phyloP scores from a whole-genome alignment of 2,888 invertebrate species.

The Drosophila recens region DNA sequence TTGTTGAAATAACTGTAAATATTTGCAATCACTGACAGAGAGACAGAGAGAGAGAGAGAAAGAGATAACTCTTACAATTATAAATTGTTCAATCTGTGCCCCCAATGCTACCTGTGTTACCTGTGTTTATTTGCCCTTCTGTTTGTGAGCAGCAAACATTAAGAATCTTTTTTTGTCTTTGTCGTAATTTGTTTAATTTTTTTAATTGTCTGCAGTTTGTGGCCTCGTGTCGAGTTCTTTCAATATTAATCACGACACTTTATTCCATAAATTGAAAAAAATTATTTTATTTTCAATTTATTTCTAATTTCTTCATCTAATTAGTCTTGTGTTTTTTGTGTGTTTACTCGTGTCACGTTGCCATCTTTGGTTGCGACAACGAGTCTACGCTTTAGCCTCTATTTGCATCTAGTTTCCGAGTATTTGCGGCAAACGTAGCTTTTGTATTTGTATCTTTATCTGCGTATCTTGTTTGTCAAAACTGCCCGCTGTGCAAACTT shows the following conservation, averaged over 20 bases:
- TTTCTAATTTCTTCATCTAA: not conserved
- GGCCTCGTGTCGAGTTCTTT: slow-evolving; percentile 1
- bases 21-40: slow-evolving; percentile 58
- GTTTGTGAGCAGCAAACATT: slow-evolving; percentile 64
- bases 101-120: slow-evolving; percentile 58
- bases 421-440: slow-evolving; percentile 24
- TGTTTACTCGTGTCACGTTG: slow-evolving; percentile 9
- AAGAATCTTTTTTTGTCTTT: slow-evolving; percentile 19
- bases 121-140: slow-evolving; percentile 69
- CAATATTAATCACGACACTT: not conserved
- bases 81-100: slow-evolving; percentile 72
- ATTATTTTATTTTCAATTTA: not conserved
- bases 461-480: slow-evolving; percentile 61
- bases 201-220: slow-evolving; percentile 39
- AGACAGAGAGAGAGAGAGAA: not conserved
- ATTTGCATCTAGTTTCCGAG: slow-evolving; percentile 44
- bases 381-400: slow-evolving; percentile 16
- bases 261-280: not conserved
- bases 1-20: slow-evolving; percentile 68
- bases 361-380: slow-evolving; percentile 13
- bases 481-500: slow-evolving; percentile 64
- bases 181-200: slow-evolving; percentile 43
- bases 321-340: not conserved
- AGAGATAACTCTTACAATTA: slow-evolving; percentile 59
- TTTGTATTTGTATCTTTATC: slow-evolving; percentile 56